phyloP scores from a whole-genome alignment of 1,140 invertebrate genomes.

The Drosophila littoralis region DNA sequence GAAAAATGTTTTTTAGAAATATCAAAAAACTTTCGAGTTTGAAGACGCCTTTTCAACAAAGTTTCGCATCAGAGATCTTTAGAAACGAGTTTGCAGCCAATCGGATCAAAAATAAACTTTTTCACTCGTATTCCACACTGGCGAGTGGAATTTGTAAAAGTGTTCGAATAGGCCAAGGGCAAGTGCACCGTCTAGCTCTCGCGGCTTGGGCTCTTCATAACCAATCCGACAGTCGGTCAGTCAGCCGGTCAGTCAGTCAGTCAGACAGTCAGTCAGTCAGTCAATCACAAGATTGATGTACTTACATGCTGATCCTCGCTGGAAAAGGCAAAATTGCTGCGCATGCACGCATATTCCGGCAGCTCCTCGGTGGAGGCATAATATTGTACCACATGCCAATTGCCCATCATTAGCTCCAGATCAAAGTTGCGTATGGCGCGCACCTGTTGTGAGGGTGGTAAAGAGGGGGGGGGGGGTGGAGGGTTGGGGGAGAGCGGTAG shows the following conservation, averaged over 20 bases:
- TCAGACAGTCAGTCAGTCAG: background rate
- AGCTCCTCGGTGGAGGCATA: slow-evolving; percentile 94
- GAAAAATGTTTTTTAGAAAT: too few species aligned
- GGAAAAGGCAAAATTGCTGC: slow-evolving; percentile 88
- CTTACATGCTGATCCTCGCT: slow-evolving; percentile 76
- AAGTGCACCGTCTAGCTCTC: too few species aligned
- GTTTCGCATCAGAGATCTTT: too few species aligned
- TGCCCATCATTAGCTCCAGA: slow-evolving; percentile 87
- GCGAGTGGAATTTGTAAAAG: too few species aligned
- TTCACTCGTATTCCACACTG: too few species aligned
- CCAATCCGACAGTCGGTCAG: background rate
- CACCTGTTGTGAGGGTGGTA: slow-evolving; percentile 72
- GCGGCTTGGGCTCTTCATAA: too few species aligned
- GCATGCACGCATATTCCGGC: slow-evolving; percentile 92
- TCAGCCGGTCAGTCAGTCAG: background rate
- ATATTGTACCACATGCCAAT: slow-evolving; percentile 93
- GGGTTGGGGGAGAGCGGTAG: background rate
- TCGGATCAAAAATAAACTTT: too few species aligned
- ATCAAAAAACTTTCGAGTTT: too few species aligned
- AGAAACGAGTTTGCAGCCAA: too few species aligned
- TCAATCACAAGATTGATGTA: background rate
- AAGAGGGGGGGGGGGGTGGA: background rate
- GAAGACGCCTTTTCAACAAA: too few species aligned
- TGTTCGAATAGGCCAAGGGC: too few species aligned
- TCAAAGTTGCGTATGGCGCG: slow-evolving; percentile 86